Percentiles rank a stretch among this genome's conserved stretches.
Conservation (phyloP, 2,113 vertebrate species). For the Orcinus orca region DNA sequence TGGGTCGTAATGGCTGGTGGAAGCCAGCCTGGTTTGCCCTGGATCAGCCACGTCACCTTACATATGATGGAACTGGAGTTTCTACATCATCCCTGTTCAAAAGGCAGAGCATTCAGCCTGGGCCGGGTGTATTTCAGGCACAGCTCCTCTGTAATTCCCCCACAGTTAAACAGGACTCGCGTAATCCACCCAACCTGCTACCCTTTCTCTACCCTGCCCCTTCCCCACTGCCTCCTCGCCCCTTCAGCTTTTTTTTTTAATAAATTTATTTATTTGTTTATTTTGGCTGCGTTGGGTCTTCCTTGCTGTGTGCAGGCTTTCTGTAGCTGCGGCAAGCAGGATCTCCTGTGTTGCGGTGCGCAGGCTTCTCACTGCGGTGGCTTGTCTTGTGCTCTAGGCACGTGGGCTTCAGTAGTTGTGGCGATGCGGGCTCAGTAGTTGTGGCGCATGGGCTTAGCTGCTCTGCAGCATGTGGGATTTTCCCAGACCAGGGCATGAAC, state of each 20-base stretch:
- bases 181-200: background rate
- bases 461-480: no score
- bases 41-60: background rate
- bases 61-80: background rate
- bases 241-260: background rate
- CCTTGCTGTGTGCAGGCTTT: no score
- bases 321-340: no score
- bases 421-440: no score
- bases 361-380: no score
- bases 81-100: background rate
- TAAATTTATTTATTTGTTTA: no score
- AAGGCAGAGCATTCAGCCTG: background rate
- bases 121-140: background rate
- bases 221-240: background rate
- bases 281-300: no score
- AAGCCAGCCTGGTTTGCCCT: background rate
- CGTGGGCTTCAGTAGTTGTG: no score
- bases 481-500: no score
- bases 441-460: fast-evolving
- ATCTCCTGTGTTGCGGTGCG: no score
- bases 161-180: background rate
- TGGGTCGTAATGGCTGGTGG: background rate
- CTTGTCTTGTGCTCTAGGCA: no score
- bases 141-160: background rate
- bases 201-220: background rate